Evolutionary conservation across 2,797 vertebrate genomes (phyloP).

Genomic region (Decapterus maruadsi): DNA sequence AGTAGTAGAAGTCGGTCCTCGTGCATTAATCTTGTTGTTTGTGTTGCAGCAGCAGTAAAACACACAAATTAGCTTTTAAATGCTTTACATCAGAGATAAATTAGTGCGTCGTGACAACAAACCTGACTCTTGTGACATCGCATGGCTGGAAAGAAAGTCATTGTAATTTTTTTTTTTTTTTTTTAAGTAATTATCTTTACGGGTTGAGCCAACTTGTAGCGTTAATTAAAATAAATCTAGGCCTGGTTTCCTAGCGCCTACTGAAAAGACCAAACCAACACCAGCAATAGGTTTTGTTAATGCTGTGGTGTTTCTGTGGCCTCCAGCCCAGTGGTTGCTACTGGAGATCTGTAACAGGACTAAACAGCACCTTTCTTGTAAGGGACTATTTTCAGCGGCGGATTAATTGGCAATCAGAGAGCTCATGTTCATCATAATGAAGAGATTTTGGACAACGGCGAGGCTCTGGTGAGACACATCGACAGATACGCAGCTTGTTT

Average conservation of each 20-base stretch:
- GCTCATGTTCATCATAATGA: too few relatives aligned
- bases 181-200: background rate
- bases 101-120: slow-evolving; percentile 25
- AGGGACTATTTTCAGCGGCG: background rate
- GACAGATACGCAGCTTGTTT: too few relatives aligned
- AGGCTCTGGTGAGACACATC: too few relatives aligned
- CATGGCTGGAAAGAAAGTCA: background rate
- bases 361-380: background rate
- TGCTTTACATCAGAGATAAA: slow-evolving; percentile 22
- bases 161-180: background rate
- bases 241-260: background rate
- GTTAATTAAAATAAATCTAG: background rate
- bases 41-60: slow-evolving; percentile 8
- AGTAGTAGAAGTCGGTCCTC: slow-evolving; percentile 5
- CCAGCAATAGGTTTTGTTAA: background rate
- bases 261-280: background rate
- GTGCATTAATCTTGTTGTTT: slow-evolving; percentile 39
- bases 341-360: background rate
- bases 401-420: background rate
- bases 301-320: too few relatives aligned
- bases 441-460: too few relatives aligned
- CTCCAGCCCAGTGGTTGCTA: background rate
- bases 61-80: slow-evolving; percentile 50
- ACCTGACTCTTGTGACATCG: slow-evolving; percentile 9
- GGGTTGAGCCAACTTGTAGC: background rate